Conservation (phyloP, 2,113 vertebrate species). For the Rhagologus leucostigma region DNA sequence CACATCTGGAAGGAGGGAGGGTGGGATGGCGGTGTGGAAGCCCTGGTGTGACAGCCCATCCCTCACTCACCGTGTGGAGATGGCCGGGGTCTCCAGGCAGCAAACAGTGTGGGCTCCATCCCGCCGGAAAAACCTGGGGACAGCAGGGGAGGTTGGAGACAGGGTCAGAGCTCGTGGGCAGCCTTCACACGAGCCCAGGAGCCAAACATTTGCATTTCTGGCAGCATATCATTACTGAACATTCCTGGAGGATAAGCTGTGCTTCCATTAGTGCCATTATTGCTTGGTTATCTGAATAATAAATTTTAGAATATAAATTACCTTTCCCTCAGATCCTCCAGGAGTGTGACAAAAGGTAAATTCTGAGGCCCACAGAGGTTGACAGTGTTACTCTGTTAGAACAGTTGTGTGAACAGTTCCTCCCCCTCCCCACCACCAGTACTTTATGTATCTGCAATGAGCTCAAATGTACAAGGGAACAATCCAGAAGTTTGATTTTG, state of each 20-base stretch:
- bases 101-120: constrained; percentile 71
- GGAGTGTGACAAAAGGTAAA: not conserved
- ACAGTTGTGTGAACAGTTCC: not conserved
- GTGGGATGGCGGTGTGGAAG: not conserved
- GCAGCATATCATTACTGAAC: not conserved
- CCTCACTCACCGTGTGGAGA: constrained; percentile 71
- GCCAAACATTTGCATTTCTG: not conserved
- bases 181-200: not conserved
- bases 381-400: not conserved
- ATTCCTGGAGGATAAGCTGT: not conserved
- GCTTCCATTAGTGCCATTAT: not conserved
- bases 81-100: constrained; percentile 69
- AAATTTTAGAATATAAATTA: not conserved
- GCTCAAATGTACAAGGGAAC: not conserved
- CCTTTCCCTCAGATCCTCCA: not conserved
- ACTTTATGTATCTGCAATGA: not conserved
- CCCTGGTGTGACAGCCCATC: constrained; percentile 1
- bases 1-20: not conserved
- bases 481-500: not conserved
- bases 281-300: not conserved
- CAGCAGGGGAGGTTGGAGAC: not conserved
- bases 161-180: not conserved
- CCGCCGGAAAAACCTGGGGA: constrained; percentile 65
- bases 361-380: not conserved
- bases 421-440: not conserved